Base-by-base conservation (phyloP, 2,113 vertebrate genomes). In the Megaceryle torquata region DNA sequence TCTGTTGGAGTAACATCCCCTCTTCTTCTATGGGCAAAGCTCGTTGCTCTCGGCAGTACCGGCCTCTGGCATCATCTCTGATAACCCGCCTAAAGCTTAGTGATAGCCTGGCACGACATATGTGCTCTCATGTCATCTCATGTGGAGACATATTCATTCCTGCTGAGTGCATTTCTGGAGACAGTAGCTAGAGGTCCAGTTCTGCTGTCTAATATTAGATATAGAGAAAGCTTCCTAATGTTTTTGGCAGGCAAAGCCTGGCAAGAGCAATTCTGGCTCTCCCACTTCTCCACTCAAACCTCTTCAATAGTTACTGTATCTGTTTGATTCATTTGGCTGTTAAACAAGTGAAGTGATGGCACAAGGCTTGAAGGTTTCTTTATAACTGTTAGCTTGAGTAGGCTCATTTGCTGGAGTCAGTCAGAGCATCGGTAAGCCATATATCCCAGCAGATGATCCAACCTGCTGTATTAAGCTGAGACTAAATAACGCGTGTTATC, bases 181-280 rank as follows among this genome's bases (percentile, higher is more conserved):
- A 96, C 96, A 96, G 97, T 97, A 98, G 96, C 97, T 97, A 92
- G 96, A 97, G 97, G 98, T 98, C 95, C 97, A 97, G 95, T 98
- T 95, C 92, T 98, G 93, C 91, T 97, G 90, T 97, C 97, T 98
- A 98, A 97, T 98, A 98, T 97, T 98, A 98, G 95, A 97, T 86
- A 88, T 83, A 97, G 96, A 96, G 64, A 96, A 97, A 91, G 93
- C 94, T 97, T 97, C 96, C 96, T 96, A 96, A 98, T 96, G 91
- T 72, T 96, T 97, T 98, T 97, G 95, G 96, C 97, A 98, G 97
- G 92, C 93, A 93, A 96, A 96, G 72, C 71, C 94, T 97, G 92
- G 90, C 91, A 96, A 97, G 93, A 97, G 83, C 82, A 85, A 65
- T 80, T 93, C 94, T 97, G 96, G 91, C 86, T 98, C 96, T 96